These are phyloP conservation scores for Agonopterix heracliana DNA, from an alignment of 2,888 invertebrate genomes.

Conservation along the genomic window DNA sequence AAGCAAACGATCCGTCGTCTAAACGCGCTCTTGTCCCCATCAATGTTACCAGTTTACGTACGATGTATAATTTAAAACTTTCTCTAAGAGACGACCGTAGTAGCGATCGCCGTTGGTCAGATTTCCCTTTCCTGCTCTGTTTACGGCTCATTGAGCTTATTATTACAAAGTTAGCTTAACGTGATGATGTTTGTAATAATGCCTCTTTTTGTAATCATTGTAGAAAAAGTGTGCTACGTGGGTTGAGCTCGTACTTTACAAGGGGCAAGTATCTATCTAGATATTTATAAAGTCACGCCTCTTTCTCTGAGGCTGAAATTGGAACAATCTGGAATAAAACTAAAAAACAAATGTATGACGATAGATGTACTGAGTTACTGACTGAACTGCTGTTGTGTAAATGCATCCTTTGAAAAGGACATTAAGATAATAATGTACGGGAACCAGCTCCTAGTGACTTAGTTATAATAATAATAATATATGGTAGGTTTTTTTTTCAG, in stretches of 20 bases:
- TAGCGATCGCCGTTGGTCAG: constrained; percentile 33
- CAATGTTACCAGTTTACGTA: constrained; percentile 59
- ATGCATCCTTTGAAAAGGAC: no score
- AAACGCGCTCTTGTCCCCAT: constrained; percentile 36
- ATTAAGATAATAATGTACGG: no score
- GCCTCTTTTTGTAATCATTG: neutral
- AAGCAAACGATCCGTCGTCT: constrained; percentile 24
- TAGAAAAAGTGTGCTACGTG: neutral
- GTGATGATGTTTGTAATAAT: constrained; percentile 6
- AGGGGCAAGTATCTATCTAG: no score
- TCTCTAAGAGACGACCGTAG: constrained; percentile 50
- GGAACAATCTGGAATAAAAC: no score
- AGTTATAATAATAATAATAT: no score
- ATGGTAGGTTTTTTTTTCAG: no score
- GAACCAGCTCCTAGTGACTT: no score
- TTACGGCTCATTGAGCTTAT: constrained; percentile 46
- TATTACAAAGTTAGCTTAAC: constrained; percentile 21
- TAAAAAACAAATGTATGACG: no score
- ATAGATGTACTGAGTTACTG: no score
- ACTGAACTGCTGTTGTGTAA: no score
- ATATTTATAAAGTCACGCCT: no score
- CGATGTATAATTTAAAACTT: constrained; percentile 71
- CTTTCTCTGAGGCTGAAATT: no score
- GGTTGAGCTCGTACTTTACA: neutral
- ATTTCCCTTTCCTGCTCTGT: constrained; percentile 54